These are phyloP conservation scores for Brachyalestes nurse DNA, from an alignment of 2,797 vertebrate species.

Conservation along the genomic window DNA sequence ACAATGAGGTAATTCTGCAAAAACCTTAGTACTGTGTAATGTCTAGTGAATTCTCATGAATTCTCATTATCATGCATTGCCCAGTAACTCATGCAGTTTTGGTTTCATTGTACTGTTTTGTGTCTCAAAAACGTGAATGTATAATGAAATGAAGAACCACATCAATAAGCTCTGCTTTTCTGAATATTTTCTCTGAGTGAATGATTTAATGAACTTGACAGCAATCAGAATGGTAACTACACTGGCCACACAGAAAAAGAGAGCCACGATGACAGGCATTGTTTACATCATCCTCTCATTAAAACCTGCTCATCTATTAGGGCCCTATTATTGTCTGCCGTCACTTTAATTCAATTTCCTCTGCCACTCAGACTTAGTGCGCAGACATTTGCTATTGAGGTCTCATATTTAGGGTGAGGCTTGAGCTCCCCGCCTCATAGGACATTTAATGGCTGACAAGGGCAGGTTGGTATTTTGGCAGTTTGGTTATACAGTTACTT, in stretches of 20 bases:
- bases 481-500: constrained; percentile 4
- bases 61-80: constrained; percentile 19
- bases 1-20: background rate
- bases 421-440: constrained; percentile 36
- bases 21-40: constrained; percentile 19
- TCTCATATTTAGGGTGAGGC: constrained; percentile 41
- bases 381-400: constrained; percentile 26
- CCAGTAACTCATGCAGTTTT: constrained; percentile 8
- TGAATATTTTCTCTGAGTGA: constrained; percentile 9
- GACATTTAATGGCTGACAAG: constrained; percentile 44
- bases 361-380: constrained; percentile 37
- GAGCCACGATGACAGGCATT: constrained; percentile 39
- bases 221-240: constrained; percentile 9
- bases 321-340: constrained; percentile 23
- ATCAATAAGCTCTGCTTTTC: constrained; percentile 18
- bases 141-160: constrained; percentile 34
- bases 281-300: constrained; percentile 48
- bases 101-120: constrained; percentile 22
- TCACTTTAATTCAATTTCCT: constrained; percentile 49
- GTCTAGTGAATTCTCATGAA: constrained; percentile 28
- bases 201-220: constrained; percentile 15
- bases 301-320: constrained; percentile 42
- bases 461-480: constrained; percentile 39
- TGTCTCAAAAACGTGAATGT: constrained; percentile 11
- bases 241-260: background rate